Percentiles rank a stretch among this genome's conserved stretches.
These are phyloP conservation scores for Catagonus wagneri DNA, from an alignment of 2,113 vertebrate species.

Conservation along the genomic window DNA sequence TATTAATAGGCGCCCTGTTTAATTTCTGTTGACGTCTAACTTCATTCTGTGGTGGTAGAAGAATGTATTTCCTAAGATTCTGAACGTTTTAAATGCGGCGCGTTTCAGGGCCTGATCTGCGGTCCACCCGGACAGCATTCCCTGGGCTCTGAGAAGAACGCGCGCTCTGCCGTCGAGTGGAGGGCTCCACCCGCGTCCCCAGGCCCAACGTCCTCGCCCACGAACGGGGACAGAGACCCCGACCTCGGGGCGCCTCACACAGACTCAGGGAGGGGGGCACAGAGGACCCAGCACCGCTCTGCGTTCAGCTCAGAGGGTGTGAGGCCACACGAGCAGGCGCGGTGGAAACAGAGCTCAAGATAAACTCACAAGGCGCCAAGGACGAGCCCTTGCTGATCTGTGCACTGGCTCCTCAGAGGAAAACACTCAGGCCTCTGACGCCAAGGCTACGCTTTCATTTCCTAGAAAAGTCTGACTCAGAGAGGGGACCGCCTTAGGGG, in stretches of 20 bases:
- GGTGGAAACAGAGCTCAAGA: fast-evolving
- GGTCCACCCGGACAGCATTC: fast-evolving
- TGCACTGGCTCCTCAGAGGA: fast-evolving
- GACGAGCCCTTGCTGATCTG: fast-evolving
- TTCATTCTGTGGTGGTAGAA: background rate
- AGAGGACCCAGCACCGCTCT: fast-evolving
- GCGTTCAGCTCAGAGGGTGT: too few species aligned
- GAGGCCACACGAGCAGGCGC: too few species aligned
- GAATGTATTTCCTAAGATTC: fast-evolving
- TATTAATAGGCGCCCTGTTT: background rate
- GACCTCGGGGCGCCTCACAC: background rate
- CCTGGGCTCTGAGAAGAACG: fast-evolving
- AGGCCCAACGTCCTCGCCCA: fast-evolving
- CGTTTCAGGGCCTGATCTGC: fast-evolving
- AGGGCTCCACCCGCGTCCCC: fast-evolving
- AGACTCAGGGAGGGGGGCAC: background rate
- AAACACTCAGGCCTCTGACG: fast-evolving
- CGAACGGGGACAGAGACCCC: background rate
- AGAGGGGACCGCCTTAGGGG: background rate
- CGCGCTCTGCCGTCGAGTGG: fast-evolving
- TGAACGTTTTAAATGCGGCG: background rate
- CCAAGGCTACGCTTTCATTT: too few species aligned
- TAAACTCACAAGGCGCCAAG: background rate
- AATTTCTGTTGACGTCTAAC: too few species aligned
- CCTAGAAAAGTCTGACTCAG: fast-evolving